These are phyloP conservation scores for Tapirus terrestris DNA, from an alignment of 2,113 vertebrate species.

Conservation along the genomic window DNA sequence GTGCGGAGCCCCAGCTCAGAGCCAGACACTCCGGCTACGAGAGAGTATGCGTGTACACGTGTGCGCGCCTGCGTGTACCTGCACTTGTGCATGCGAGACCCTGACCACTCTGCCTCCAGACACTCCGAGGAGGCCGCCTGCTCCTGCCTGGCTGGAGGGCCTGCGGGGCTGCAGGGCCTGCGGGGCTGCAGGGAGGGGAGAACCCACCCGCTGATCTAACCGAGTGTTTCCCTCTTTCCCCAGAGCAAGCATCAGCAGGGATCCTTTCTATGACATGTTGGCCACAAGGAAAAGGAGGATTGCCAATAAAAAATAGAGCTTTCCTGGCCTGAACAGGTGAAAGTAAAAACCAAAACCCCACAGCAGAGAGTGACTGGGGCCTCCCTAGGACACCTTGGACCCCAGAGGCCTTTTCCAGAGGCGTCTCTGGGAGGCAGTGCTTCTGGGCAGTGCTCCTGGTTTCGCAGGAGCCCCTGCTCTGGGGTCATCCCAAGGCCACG, in stretches of 20 bases:
- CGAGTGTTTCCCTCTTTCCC: neutral
- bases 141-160: too few species aligned
- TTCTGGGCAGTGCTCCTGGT: fast-evolving
- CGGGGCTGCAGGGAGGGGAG: neutral
- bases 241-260: slow-evolving; percentile 98
- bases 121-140: neutral
- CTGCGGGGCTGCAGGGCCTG: neutral
- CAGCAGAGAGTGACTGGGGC: slow-evolving; percentile 49
- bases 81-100: neutral
- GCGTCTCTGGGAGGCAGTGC: neutral
- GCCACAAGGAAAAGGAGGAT: slow-evolving; percentile 97
- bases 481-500: too few species aligned
- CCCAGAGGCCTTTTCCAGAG: neutral
- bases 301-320: slow-evolving; percentile 94
- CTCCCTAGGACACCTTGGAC: neutral
- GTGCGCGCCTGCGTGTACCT: neutral
- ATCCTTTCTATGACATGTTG: slow-evolving; percentile 99
- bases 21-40: too few species aligned
- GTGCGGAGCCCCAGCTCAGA: too few species aligned
- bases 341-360: slow-evolving; percentile 29
- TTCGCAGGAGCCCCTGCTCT: too few species aligned
- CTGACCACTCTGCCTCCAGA: neutral
- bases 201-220: neutral
- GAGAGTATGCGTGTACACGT: too few species aligned
- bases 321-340: slow-evolving; percentile 38